Conservation (phyloP, 2,113 vertebrate species). For the Salvator merianae region DNA sequence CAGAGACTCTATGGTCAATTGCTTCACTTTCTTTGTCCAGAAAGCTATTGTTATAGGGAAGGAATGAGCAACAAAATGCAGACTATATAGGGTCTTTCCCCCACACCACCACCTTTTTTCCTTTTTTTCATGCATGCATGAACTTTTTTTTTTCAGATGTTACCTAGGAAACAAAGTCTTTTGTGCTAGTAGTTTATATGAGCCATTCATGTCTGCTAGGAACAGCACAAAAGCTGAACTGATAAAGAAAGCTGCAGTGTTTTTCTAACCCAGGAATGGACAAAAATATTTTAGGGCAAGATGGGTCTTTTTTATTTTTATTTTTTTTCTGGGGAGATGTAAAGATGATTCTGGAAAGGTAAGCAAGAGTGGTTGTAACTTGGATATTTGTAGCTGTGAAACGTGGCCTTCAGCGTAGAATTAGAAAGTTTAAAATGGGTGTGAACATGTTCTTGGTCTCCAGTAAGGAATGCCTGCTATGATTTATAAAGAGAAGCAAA, state of each 20-base stretch:
- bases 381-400: slow-evolving; percentile 39
- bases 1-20: slow-evolving; percentile 54
- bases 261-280: slow-evolving; percentile 67
- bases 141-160: slow-evolving; percentile 75
- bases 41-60: slow-evolving; percentile 74
- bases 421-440: slow-evolving; percentile 24
- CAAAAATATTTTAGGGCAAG: slow-evolving; percentile 57
- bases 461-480: slow-evolving; percentile 23
- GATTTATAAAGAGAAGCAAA: slow-evolving; percentile 46
- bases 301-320: slow-evolving; percentile 29
- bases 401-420: slow-evolving; percentile 44
- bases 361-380: slow-evolving; percentile 61
- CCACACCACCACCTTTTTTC: background rate
- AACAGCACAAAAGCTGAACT: slow-evolving; percentile 84
- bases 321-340: slow-evolving; percentile 57
- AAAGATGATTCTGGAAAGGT: slow-evolving; percentile 66
- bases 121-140: slow-evolving; percentile 66
- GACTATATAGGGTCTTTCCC: slow-evolving; percentile 43
- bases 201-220: slow-evolving; percentile 82
- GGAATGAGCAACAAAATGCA: slow-evolving; percentile 76
- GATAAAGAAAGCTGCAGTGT: slow-evolving; percentile 73
- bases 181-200: slow-evolving; percentile 87
- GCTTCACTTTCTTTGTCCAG: slow-evolving; percentile 60
- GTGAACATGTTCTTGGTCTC: slow-evolving; percentile 40
- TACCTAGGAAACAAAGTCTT: slow-evolving; percentile 94